Conservation (phyloP, 1,140 invertebrate species). For the Rhizoglyphus robini region DNA sequence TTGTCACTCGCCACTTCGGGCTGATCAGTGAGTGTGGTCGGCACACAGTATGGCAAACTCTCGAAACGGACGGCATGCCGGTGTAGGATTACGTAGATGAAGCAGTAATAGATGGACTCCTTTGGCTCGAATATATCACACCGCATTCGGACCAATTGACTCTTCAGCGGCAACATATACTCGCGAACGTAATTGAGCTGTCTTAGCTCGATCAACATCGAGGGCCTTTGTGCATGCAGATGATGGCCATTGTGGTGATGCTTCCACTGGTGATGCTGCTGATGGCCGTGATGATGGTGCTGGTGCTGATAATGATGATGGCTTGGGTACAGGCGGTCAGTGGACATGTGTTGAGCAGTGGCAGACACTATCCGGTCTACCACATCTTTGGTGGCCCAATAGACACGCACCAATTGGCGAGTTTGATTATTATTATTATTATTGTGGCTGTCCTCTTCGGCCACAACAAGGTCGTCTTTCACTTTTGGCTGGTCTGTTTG, state of each 20-base stretch:
- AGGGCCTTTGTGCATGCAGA: not conserved
- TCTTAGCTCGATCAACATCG: conserved; percentile 3
- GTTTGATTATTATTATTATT: not conserved
- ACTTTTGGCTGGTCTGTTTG: not conserved
- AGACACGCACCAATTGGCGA: conserved; percentile 4
- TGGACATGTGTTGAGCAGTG: not conserved
- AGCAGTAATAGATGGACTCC: conserved; percentile 3
- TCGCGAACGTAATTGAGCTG: conserved; percentile 7
- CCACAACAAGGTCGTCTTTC: not conserved
- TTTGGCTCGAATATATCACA: not conserved
- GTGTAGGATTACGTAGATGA: conserved; percentile 3
- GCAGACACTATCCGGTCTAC: not conserved
- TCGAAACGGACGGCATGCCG: not conserved
- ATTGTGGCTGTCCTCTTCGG: not conserved
- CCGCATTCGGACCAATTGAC: not conserved
- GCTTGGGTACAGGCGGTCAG: not conserved
- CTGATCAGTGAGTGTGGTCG: not conserved
- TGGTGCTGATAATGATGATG: not conserved
- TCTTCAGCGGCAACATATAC: not conserved
- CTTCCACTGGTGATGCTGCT: not conserved
- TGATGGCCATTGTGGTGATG: not conserved
- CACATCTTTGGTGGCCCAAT: conserved; percentile 6
- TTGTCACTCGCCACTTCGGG: not conserved
- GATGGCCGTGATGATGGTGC: not conserved
- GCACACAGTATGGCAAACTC: conserved; percentile 5